Evolutionary conservation across 2,113 vertebrate genomes (phyloP).

Genomic region (Mugil cephalus): DNA sequence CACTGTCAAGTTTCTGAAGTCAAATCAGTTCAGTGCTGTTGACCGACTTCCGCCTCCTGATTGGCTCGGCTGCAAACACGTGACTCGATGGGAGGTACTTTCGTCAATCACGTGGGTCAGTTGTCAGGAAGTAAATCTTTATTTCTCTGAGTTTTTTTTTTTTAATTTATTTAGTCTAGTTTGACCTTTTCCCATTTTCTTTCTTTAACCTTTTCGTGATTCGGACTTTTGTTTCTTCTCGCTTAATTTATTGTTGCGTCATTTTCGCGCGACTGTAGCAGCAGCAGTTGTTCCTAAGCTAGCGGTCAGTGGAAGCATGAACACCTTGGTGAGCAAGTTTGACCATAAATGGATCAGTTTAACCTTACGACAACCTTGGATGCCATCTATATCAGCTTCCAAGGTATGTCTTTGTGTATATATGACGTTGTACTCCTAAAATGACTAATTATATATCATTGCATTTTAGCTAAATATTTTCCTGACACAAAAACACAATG

Average conservation of each 20-base stretch:
- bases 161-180: background rate
- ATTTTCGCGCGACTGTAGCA: background rate
- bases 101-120: background rate
- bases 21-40: too few relatives aligned
- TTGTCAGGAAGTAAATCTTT: background rate
- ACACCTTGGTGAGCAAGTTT: slow-evolving; percentile 30
- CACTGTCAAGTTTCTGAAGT: too few relatives aligned
- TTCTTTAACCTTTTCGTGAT: background rate
- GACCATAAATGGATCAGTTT: slow-evolving; percentile 37
- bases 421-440: background rate
- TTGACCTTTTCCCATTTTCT: too few relatives aligned
- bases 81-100: too few relatives aligned
- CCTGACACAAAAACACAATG: too few relatives aligned
- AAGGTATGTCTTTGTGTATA: slow-evolving; percentile 43
- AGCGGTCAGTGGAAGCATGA: slow-evolving; percentile 44
- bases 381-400: background rate
- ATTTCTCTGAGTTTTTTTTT: background rate
- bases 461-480: too few relatives aligned
- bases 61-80: slow-evolving; percentile 19
- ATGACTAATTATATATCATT: too few relatives aligned
- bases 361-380: slow-evolving; percentile 33
- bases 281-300: too few relatives aligned
- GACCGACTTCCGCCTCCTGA: background rate
- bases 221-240: background rate
- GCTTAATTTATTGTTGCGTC: fast-evolving